A percentile compares a stretch with the other conserved stretches of the same genome.
Conservation (phyloP, 1,140 invertebrate species). For the Eueides isabella region DNA sequence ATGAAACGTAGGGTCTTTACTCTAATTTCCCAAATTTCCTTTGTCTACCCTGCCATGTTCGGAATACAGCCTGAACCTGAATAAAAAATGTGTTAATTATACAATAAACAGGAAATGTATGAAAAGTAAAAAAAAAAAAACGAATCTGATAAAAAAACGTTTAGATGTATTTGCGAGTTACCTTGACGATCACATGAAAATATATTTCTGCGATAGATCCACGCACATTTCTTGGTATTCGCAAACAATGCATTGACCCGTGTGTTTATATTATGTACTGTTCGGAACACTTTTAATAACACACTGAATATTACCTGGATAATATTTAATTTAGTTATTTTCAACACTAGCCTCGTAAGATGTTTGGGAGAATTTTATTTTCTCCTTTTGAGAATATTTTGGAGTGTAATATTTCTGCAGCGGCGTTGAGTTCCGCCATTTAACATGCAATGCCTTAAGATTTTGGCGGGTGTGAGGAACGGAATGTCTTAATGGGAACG, state of each 20-base stretch:
- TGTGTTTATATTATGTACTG: conserved; percentile 10
- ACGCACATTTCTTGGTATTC: conserved; percentile 14
- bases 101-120: too few species aligned
- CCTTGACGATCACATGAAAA: conserved; percentile 16
- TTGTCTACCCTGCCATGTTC: too few species aligned
- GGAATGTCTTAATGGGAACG: too few species aligned
- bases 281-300: conserved; percentile 2
- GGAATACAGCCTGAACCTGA: too few species aligned
- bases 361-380: not conserved
- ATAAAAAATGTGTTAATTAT: too few species aligned
- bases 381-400: too few species aligned
- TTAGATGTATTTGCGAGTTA: conserved; percentile 13
- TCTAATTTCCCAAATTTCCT: too few species aligned
- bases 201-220: conserved; percentile 10
- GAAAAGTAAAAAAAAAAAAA: not conserved
- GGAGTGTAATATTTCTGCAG: too few species aligned
- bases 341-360: not conserved
- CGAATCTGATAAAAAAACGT: not conserved
- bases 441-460: too few species aligned
- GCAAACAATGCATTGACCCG: conserved; percentile 19
- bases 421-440: too few species aligned
- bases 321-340: not conserved
- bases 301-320: not conserved
- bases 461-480: too few species aligned
- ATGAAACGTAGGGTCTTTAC: too few species aligned